These are phyloP conservation scores for Aproaerema taeniolella DNA, from an alignment of 2,888 invertebrate genomes.

Conservation along the genomic window DNA sequence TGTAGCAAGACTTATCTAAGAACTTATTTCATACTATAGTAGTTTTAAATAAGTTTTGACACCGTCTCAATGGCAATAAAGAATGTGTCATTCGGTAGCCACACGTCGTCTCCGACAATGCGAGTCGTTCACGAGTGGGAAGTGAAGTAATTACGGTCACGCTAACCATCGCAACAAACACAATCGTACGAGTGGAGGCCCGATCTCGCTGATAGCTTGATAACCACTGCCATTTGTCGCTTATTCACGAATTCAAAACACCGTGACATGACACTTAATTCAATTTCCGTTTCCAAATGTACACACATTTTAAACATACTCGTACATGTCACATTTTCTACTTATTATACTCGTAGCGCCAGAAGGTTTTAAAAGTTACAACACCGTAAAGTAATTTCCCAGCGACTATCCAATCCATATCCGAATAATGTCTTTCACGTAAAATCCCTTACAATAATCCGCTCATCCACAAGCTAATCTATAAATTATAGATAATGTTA, in stretches of 20 bases:
- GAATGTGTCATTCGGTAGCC: constrained; percentile 12
- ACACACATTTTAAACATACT: neutral
- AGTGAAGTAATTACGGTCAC: constrained; percentile 18
- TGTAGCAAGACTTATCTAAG: no score
- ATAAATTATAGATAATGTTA: constrained; percentile 46
- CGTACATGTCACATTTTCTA: neutral
- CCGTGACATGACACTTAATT: neutral
- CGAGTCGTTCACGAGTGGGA: constrained; percentile 13
- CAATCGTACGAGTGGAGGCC: constrained; percentile 8
- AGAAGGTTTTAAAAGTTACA: constrained; percentile 2
- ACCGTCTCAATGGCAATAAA: constrained; percentile 12
- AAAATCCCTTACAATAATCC: constrained; percentile 38
- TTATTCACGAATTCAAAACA: constrained; percentile 11
- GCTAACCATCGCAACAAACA: constrained; percentile 17
- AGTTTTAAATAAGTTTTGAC: no score
- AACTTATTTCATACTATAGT: no score
- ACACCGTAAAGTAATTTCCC: constrained; percentile 6
- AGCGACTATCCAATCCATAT: constrained; percentile 6
- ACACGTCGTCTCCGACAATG: constrained; percentile 8
- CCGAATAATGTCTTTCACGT: no score
- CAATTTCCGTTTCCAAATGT: neutral
- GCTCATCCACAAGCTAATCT: constrained; percentile 37
- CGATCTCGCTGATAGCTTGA: constrained; percentile 9
- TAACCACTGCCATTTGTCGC: constrained; percentile 8
- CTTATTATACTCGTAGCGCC: neutral